These are phyloP conservation scores for Pipistrellus kuhlii DNA, from an alignment of 2,797 vertebrate species.

Conservation along the genomic window DNA sequence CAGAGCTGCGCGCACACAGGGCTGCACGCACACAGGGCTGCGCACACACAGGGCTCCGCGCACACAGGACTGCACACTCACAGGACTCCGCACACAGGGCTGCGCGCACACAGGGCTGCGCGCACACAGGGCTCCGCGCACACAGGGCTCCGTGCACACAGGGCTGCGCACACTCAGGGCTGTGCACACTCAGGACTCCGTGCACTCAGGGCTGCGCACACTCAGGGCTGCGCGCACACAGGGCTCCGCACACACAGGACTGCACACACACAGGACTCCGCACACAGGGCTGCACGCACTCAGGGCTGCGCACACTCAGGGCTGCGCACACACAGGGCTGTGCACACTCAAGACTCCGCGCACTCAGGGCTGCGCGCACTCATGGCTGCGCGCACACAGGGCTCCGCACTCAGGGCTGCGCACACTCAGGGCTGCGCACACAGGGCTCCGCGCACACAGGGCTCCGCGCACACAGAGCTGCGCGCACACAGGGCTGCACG, in stretches of 20 bases:
- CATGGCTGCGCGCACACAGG: background rate
- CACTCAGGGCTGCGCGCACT: too few relatives aligned
- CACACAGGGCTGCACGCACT: too few relatives aligned
- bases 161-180: background rate
- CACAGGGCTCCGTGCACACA: too few relatives aligned
- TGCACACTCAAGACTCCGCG: too few relatives aligned
- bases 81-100: background rate
- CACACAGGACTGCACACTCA: background rate
- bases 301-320: too few relatives aligned
- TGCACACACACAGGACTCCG: background rate
- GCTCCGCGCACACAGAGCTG: too few relatives aligned
- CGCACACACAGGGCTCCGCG: background rate
- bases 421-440: background rate
- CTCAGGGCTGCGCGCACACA: background rate
- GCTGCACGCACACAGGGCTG: too few relatives aligned
- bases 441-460: background rate
- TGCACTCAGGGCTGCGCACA: too few relatives aligned
- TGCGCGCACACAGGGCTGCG: background rate
- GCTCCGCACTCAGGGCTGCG: accelerated
- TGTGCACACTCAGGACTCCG: accelerated
- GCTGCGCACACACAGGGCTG: too few relatives aligned
- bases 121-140: background rate
- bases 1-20: too few relatives aligned
- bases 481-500: background rate
- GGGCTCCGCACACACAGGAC: background rate